Percentiles rank a stretch among this genome's conserved stretches.
Conservation (phyloP, 2,113 vertebrate species). For the Ceyx cyanopectus region DNA sequence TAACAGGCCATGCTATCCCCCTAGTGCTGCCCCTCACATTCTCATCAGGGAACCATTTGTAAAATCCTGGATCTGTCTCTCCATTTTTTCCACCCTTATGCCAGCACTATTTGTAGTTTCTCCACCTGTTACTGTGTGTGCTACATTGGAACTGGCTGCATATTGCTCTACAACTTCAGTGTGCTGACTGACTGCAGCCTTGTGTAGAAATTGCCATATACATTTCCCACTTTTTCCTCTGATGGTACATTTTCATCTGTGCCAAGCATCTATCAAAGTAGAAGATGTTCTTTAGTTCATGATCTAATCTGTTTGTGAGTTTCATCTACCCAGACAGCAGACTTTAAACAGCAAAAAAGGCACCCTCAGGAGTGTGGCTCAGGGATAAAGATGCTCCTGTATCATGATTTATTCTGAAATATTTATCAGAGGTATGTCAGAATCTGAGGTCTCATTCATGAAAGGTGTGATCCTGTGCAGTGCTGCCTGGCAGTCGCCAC, state of each 20-base stretch:
- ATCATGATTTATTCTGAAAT: background rate
- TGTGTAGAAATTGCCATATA: background rate
- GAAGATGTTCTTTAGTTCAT: background rate
- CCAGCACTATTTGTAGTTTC: constrained; percentile 81
- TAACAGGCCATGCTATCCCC: background rate
- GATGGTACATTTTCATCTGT: background rate
- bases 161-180: constrained; percentile 5
- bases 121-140: constrained; percentile 77
- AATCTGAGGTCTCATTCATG: background rate
- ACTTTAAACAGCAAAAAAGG: background rate
- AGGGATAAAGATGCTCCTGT: background rate
- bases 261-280: background rate
- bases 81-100: constrained; percentile 80
- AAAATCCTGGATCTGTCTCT: constrained; percentile 68
- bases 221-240: background rate
- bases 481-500: background rate
- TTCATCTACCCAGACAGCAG: background rate
- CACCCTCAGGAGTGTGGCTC: background rate
- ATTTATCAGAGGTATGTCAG: background rate
- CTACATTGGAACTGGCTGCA: constrained; percentile 33
- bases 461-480: background rate
- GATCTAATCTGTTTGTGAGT: background rate
- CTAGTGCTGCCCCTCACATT: constrained; percentile 54
- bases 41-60: constrained; percentile 74
- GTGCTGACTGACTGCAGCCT: background rate